phyloP scores from a whole-genome alignment of 2,113 vertebrate genomes.

The Sinocyclocheilus grahami region DNA sequence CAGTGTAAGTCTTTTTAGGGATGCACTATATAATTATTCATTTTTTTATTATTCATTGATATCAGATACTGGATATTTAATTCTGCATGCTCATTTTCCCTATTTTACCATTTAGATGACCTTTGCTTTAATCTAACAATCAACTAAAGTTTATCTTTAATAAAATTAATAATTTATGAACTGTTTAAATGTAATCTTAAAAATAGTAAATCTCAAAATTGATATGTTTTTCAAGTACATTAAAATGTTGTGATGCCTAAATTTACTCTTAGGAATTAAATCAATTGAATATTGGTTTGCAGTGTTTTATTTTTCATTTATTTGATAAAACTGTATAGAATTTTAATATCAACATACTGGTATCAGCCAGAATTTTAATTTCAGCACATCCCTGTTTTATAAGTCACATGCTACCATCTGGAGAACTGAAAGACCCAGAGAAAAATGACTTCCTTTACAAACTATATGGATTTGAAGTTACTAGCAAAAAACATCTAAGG shows the following conservation, averaged over 20 bases:
- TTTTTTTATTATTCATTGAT: not conserved
- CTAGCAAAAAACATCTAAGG: too few relatives aligned
- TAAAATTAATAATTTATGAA: not conserved
- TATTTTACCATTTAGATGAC: not conserved
- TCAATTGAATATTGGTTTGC: not conserved
- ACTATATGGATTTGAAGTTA: too few relatives aligned
- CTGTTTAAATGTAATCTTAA: not conserved
- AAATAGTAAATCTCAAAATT: not conserved
- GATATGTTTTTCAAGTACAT: not conserved
- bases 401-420: too few relatives aligned
- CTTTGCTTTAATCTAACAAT: not conserved
- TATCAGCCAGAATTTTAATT: too few relatives aligned
- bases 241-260: not conserved
- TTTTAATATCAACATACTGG: too few relatives aligned
- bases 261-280: too few relatives aligned
- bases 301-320: not conserved
- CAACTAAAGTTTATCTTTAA: not conserved
- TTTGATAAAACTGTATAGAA: too few relatives aligned
- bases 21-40: not conserved
- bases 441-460: too few relatives aligned
- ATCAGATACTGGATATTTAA: not conserved
- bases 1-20: not conserved
- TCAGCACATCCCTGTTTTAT: too few relatives aligned
- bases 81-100: not conserved
- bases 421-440: too few relatives aligned